Evolutionary conservation across 2,888 invertebrate genomes (phyloP), one percentile per base, ranked within the genome.

Genomic region (Xanthia togata): DNA sequence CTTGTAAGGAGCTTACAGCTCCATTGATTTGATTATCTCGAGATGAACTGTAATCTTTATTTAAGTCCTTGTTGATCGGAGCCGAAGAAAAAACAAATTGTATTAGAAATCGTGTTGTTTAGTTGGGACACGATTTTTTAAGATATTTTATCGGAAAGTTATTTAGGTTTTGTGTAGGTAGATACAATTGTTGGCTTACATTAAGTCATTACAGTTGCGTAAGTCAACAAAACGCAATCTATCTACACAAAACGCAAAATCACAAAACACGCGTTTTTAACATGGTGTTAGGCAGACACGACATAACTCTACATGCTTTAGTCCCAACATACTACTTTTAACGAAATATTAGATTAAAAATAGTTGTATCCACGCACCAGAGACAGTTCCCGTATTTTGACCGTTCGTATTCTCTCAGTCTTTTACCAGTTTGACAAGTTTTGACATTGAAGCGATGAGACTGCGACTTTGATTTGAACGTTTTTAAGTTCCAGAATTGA

Each of bases 21-120:
- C 57, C n/a, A 81, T 73, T 81, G 59, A 73, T 76, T 81, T 83
- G 23, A 76, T 76, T 85, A 83, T 70, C 31, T 44, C 31, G 26
- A 73, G 77, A 73, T 70, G 35, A 81, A 80, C 60, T 62, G 41
- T 76, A 73, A 83, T 81, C 85, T 72, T 26, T 57, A 57, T n/a
- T 47, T 12, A 60, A 81, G 55, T 55, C 69, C 20, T 20, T 57
- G 20, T 60, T 47, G 65, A 73, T 55, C 63, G 41, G 41, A 12
- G 20, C 26, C 69, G 5, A 55, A n/a, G 31, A 41, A 17, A 63
- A 53, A 81, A 59, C 35, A 79, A 79, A 53, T 81, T 73, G 60
- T 44, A 26, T 65, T 26, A 31, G n/a, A 41, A 53, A 57, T 71
- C 50, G 35, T 26, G 2, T 81, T 59, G 55, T 77, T 31, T 63